Percentiles rank a stretch among this genome's conserved stretches.
These are phyloP conservation scores for Sebastes vulpes DNA, from an alignment of 2,797 vertebrate genomes.

Conservation along the genomic window DNA sequence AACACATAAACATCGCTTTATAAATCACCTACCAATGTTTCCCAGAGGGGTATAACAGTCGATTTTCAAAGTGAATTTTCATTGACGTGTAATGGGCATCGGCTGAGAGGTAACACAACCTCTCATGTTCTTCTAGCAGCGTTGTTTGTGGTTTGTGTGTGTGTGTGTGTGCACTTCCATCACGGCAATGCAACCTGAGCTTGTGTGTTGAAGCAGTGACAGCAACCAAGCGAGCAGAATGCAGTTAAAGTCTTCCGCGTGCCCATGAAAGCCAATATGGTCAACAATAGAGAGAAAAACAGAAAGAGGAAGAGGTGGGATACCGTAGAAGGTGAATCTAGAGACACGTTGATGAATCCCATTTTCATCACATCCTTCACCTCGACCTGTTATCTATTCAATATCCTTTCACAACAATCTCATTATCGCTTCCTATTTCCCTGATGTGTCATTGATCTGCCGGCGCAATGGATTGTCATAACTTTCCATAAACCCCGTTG, in stretches of 20 bases:
- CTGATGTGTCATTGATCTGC: constrained; percentile 57
- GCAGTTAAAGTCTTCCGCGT: constrained; percentile 10
- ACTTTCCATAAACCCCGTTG: constrained; percentile 50
- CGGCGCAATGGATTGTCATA: constrained; percentile 53
- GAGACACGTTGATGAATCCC: not conserved
- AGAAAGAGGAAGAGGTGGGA: not conserved
- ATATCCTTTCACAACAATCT: constrained; percentile 29
- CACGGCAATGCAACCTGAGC: constrained; percentile 16
- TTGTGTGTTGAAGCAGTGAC: constrained; percentile 20
- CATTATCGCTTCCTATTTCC: constrained; percentile 55
- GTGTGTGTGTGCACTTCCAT: not conserved
- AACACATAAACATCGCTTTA: constrained; percentile 17
- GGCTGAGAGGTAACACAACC: not conserved
- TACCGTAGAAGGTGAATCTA: not conserved
- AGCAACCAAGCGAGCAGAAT: constrained; percentile 22
- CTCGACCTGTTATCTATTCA: constrained; percentile 34
- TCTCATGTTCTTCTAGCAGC: not conserved
- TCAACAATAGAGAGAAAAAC: not conserved
- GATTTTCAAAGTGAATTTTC: constrained; percentile 31
- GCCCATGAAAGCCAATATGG: not conserved
- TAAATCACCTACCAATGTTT: constrained; percentile 12
- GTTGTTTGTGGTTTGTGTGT: not conserved
- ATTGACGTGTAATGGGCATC: not conserved
- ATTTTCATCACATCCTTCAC: constrained; percentile 28
- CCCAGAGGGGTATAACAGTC: not conserved